phyloP scores from a whole-genome alignment of 2,797 vertebrate genomes.

The Chaetodon trifasciatus region DNA sequence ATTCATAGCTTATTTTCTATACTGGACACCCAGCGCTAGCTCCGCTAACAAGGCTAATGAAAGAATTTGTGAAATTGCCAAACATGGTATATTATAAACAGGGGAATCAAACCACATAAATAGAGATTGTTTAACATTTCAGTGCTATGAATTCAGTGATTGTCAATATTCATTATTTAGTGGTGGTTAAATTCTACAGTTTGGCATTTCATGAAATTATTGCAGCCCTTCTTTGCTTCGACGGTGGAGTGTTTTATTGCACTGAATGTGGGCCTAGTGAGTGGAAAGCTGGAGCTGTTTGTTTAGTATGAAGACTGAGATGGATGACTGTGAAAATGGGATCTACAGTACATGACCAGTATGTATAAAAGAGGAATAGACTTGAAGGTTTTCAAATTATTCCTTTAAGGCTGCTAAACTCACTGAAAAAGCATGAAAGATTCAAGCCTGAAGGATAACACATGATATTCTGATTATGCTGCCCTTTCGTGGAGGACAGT shows the following conservation, averaged over 20 bases:
- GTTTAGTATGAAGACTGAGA: slow-evolving; percentile 26
- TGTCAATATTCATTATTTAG: background rate
- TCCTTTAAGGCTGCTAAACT: slow-evolving; percentile 58
- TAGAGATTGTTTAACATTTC: background rate
- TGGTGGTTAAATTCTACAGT: background rate
- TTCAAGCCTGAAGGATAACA: slow-evolving; percentile 46
- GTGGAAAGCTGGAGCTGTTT: slow-evolving; percentile 29
- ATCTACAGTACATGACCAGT: slow-evolving; percentile 3
- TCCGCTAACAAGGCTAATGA: background rate
- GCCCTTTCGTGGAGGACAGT: slow-evolving; percentile 39
- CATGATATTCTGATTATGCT: slow-evolving; percentile 34
- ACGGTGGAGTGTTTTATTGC: background rate
- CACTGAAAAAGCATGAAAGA: slow-evolving; percentile 60
- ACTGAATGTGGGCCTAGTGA: background rate
- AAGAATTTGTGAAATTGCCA: background rate
- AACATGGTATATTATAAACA: background rate
- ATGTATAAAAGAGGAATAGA: slow-evolving; percentile 41
- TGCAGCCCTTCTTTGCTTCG: background rate
- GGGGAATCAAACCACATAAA: background rate
- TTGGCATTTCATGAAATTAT: background rate
- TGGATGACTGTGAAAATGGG: slow-evolving; percentile 44
- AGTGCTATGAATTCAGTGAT: background rate
- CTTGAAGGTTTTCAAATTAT: slow-evolving; percentile 48
- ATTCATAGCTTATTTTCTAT: background rate
- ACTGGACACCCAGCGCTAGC: slow-evolving; percentile 1